Percentiles rank a stretch among this genome's conserved stretches.
phyloP scores from a whole-genome alignment of 2,888 invertebrate genomes.

The Nowickia ferox region DNA sequence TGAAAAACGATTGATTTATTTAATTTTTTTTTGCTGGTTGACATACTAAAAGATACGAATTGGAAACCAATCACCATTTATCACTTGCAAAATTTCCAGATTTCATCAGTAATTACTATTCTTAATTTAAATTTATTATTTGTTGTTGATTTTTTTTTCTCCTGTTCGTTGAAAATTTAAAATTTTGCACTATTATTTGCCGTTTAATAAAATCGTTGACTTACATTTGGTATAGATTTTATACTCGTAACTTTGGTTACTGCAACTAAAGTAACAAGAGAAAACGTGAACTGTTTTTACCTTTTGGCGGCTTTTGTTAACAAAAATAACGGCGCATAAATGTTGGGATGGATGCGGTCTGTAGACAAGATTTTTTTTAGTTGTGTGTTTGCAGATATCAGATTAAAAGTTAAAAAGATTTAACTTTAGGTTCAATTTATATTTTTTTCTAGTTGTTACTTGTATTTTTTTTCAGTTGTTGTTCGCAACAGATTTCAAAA shows the following conservation, averaged over 20 bases:
- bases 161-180: slow-evolving; percentile 13
- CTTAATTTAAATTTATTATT: slow-evolving; percentile 42
- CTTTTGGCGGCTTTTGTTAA: slow-evolving; percentile 61
- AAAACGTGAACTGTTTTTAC: slow-evolving; percentile 68
- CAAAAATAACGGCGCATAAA: slow-evolving; percentile 51
- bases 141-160: slow-evolving; percentile 26
- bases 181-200: slow-evolving; percentile 31
- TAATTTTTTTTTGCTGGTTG: too few relatives aligned
- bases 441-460: neutral
- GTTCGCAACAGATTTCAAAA: slow-evolving; percentile 32
- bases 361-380: slow-evolving; percentile 12
- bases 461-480: slow-evolving; percentile 10
- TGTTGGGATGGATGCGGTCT: slow-evolving; percentile 33
- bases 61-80: neutral
- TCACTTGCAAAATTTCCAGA: neutral
- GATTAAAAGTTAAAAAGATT: slow-evolving; percentile 61
- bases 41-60: neutral
- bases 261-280: slow-evolving; percentile 29
- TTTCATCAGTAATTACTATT: slow-evolving; percentile 38
- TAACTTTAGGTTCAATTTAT: slow-evolving; percentile 36
- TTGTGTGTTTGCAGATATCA: slow-evolving; percentile 53
- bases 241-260: slow-evolving; percentile 3
- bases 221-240: slow-evolving; percentile 7
- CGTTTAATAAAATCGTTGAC: slow-evolving; percentile 47
- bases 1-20: too few relatives aligned